A percentile compares a stretch with the other conserved stretches of the same genome.
Evolutionary conservation across 2,797 vertebrate species (phyloP).

Genomic region (Mycteria americana): DNA sequence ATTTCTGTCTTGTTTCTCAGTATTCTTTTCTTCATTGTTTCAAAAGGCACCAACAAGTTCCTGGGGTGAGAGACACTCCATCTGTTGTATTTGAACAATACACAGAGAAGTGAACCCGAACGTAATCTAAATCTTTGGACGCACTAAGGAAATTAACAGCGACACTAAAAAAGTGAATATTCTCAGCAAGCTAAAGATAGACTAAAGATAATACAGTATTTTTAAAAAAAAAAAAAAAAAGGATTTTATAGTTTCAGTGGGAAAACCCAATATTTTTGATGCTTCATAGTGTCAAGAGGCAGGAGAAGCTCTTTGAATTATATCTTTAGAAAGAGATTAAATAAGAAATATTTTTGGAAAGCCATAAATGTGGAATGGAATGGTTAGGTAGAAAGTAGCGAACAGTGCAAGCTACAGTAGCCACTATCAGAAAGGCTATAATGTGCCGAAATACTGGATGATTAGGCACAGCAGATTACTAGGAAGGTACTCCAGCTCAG

Average conservation of each 20-base stretch:
- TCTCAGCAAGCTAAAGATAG: neutral
- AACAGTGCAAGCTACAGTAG: neutral
- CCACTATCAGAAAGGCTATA: neutral
- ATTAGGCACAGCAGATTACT: neutral
- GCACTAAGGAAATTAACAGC: neutral
- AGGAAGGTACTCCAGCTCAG: neutral
- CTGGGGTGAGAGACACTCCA: neutral
- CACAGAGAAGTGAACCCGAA: neutral
- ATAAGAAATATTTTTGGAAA: neutral
- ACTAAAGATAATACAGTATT: neutral
- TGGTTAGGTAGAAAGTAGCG: neutral
- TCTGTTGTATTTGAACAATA: neutral
- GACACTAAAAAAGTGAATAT: neutral
- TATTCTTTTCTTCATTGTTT: neutral
- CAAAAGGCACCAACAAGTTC: neutral
- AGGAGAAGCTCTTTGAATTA: neutral
- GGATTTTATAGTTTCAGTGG: neutral
- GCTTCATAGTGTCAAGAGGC: neutral
- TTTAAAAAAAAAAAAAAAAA: neutral
- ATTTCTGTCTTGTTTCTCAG: neutral
- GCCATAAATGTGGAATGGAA: neutral
- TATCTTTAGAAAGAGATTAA: neutral
- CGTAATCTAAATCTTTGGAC: neutral
- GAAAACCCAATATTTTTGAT: neutral
- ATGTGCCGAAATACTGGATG: neutral